Base-by-base conservation (phyloP, 2,113 vertebrate genomes). In the Nyctibius bracteatus region DNA sequence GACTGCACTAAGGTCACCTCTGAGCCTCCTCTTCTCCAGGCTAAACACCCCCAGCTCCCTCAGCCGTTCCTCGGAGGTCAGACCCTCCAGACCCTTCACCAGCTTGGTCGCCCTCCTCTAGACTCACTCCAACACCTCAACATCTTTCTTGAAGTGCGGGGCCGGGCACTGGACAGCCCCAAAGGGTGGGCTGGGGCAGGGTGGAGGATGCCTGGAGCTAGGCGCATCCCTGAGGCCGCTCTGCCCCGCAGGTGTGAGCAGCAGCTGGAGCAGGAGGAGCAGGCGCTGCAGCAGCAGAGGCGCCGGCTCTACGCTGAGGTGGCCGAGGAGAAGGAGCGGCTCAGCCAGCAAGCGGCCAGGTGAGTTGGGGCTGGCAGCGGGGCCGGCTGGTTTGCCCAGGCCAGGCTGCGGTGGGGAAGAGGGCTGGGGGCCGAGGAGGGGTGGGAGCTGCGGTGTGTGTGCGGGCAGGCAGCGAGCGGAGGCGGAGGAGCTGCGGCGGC, bases 201-300 rank as follows among this genome's bases (percentile, higher is more conserved):
- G 8, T 24, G 41, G 33, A 28, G 35, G 24, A 17, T 2, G 6
- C 41, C 54, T 0, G 0, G 28, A 37, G 25, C 33, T 31, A 4
- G 49, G 52, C 20, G 5, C 3, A 0, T 54, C 51, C 52, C 84
- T 71, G 91, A 33, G 41, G 58, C 12, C 15, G 30, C 9, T 54
- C 3, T 81, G 23, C 14, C 33, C 55, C 8, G 0, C 97, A 99
- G 99, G 85, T 99, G 98, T 13, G 99, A 99, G 97, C 99, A 99
- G 98, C 99, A 99, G 96, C 97, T 99, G 90, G 98, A 99, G 95
- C 99, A 99, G 97, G 99, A 99, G 97, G 98, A 99, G 97, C 95
- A 98, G 67, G 98, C 97, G 0, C 95, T 99, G 89, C 98, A 99
- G 98, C 99, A 99, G 97, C 99, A 99, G 97, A 98, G 98, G 68